Base-by-base conservation (phyloP, 2,113 vertebrate genomes). In the Peucedramus taeniatus region DNA sequence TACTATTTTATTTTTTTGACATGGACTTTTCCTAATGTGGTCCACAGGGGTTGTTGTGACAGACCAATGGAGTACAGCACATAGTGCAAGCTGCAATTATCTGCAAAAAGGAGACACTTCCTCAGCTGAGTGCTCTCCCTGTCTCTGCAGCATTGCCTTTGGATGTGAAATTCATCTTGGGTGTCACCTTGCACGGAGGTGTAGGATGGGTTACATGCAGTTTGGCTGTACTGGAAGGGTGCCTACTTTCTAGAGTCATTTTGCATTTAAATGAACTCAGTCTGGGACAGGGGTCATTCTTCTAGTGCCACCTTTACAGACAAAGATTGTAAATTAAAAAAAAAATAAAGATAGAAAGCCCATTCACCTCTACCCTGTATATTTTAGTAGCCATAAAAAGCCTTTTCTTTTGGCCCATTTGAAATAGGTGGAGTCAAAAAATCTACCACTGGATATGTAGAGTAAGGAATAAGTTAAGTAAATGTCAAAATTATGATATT, bases 171-270 rank as follows among this genome's bases (percentile, higher is more conserved):
- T 30, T 65, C 13, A 24, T 28, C 35, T 47, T 28, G 15, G 11
- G 3, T 31, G 7, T 14, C 33, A 15, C 37, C 39, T 23, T 64
- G 23, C 40, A 40, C 0, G 0, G 14, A 53, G 47, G 8, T 22
- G 5, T 26, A 6, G 13, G 24, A 31, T n/a, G 30, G 13, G 21
- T 50, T 47, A 33, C 2, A 9, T 21, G 21, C 35, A 60, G 44
- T 45, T 26, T 27, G 30, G 44, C 63, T 57, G 10, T 33, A 17
- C 19, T 39, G 42, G 44, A 72, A 78, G 17, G 35, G 10, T 50
- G 30, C 5, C 15, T 31, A 20, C 35, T 16, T 64, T 74, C 35
- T 27, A 15, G 30, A 64, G 35, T 18, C 26, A 64, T 81, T 61
- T 71, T 15, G 24, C 28, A 23, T 18, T 27, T 42, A 77, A 72